Evolutionary conservation across 2,888 invertebrate genomes (phyloP).

Genomic region (Temnothorax rugatulus): DNA sequence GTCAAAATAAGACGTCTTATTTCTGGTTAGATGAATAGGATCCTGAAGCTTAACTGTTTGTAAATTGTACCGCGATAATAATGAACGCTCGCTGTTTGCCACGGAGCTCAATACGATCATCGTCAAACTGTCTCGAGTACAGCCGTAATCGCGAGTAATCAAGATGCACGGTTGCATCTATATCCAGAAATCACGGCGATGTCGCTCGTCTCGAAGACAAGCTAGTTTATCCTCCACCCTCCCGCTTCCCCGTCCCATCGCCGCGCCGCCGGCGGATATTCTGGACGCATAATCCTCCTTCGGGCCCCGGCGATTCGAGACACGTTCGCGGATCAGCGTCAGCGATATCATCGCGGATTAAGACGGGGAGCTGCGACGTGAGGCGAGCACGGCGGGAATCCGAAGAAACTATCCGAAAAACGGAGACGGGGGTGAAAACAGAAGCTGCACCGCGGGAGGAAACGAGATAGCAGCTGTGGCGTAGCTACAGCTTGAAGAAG

Average conservation of each 20-base stretch:
- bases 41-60: neutral
- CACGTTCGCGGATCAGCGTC: slow-evolving; percentile 67
- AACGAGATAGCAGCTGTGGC: slow-evolving; percentile 9
- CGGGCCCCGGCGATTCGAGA: slow-evolving; percentile 69
- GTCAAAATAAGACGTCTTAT: neutral
- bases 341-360: slow-evolving; percentile 68
- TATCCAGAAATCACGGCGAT: slow-evolving; percentile 39
- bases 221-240: slow-evolving; percentile 27
- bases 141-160: slow-evolving; percentile 49
- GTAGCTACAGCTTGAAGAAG: neutral
- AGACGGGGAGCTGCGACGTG: slow-evolving; percentile 43
- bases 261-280: slow-evolving; percentile 53
- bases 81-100: slow-evolving; percentile 17
- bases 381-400: slow-evolving; percentile 2
- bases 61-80: slow-evolving; percentile 3
- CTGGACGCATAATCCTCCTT: slow-evolving; percentile 67
- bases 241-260: neutral
- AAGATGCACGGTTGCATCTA: slow-evolving; percentile 44
- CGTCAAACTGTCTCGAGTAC: slow-evolving; percentile 24
- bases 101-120: neutral
- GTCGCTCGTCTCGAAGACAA: slow-evolving; percentile 45
- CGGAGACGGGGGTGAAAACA: slow-evolving; percentile 38
- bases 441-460: slow-evolving; percentile 32
- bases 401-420: slow-evolving; percentile 48
- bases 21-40: neutral